phyloP scores from a whole-genome alignment of 1,140 invertebrate species.

The Ceratoteleas bidentatus region DNA sequence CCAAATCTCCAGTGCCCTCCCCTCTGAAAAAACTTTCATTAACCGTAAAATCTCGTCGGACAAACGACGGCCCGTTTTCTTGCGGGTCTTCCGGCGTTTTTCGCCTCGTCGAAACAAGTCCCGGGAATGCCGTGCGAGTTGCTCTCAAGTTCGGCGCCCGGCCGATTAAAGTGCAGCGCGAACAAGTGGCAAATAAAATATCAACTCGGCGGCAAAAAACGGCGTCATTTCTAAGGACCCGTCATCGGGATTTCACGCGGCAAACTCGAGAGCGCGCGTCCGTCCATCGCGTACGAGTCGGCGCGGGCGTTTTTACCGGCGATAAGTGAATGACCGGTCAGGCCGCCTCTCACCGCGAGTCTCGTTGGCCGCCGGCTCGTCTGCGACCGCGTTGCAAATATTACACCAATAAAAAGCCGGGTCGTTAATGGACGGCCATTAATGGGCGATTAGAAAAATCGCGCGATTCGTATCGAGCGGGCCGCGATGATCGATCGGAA shows the following conservation, averaged over 20 bases:
- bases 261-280: constrained; percentile 20
- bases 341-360: constrained; percentile 72
- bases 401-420: constrained; percentile 21
- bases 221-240: constrained; percentile 52
- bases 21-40: constrained; percentile 32
- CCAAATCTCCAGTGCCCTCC: background rate
- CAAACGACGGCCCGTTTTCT: too few relatives aligned
- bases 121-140: constrained; percentile 18
- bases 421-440: constrained; percentile 27
- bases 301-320: constrained; percentile 68
- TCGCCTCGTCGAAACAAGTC: constrained; percentile 24
- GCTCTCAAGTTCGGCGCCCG: constrained; percentile 25
- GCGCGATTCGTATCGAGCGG: background rate
- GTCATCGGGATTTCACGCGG: constrained; percentile 48
- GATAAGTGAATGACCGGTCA: constrained; percentile 79
- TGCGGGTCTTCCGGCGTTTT: background rate
- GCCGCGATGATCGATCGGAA: constrained; percentile 24
- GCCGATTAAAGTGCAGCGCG: constrained; percentile 50
- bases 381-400: constrained; percentile 48
- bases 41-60: constrained; percentile 38
- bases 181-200: constrained; percentile 65
- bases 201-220: constrained; percentile 56
- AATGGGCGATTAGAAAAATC: constrained; percentile 35
- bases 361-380: constrained; percentile 21
- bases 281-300: constrained; percentile 19